These are phyloP conservation scores for Nipponia nippon DNA, from an alignment of 2,113 vertebrate genomes.

Conservation along the genomic window DNA sequence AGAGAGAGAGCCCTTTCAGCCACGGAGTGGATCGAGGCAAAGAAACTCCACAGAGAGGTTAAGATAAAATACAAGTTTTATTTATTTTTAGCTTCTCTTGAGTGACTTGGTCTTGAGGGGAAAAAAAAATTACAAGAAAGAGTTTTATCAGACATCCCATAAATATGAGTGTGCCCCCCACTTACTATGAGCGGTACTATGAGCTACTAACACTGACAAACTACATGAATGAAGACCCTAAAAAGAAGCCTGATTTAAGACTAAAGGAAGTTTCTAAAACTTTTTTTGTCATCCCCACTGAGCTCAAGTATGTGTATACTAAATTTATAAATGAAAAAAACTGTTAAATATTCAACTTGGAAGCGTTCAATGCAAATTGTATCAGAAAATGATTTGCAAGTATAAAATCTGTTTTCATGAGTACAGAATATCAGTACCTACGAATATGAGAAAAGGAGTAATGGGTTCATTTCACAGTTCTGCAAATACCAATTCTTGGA, in stretches of 20 bases:
- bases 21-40: not conserved
- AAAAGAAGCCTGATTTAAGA: not conserved
- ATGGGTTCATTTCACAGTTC: not conserved
- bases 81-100: not conserved
- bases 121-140: not conserved
- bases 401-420: not conserved
- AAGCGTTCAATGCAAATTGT: not conserved
- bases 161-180: not conserved
- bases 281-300: not conserved
- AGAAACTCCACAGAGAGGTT: not conserved
- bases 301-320: not conserved
- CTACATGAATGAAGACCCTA: not conserved
- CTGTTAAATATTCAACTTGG: not conserved
- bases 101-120: not conserved
- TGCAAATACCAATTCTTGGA: not conserved
- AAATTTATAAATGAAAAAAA: not conserved
- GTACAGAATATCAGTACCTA: not conserved
- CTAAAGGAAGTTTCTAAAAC: not conserved
- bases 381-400: not conserved
- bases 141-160: not conserved
- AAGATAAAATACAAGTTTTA: not conserved
- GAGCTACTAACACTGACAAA: not conserved
- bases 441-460: not conserved
- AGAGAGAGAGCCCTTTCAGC: not conserved
- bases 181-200: not conserved